Base-by-base conservation (phyloP, 2,888 invertebrate species). In the Mythimna albipuncta region DNA sequence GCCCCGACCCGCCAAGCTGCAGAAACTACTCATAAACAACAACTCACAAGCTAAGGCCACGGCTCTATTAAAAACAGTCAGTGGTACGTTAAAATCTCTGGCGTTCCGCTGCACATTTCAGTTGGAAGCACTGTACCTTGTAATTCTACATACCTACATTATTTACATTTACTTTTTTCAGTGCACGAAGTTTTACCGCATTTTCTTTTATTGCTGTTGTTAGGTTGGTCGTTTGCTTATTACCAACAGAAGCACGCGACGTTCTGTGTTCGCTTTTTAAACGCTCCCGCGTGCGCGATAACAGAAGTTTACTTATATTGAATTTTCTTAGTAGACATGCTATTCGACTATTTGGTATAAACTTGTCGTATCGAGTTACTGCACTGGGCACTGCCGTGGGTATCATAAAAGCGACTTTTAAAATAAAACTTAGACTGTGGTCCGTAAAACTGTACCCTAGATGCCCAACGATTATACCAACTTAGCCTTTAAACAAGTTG, bases 31-130 rank as follows among this genome's bases (percentile, higher is more conserved):
- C 80, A 75, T 72, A 75, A 86, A 88, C 83, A 88, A 90, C 86
- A 88, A 83, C 77, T 64, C 65, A 61, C 71, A 77, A 80, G 77
- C 82, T 81, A 84, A 83, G 71, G 83, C 83, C 81, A 82, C 72
- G 81, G 92, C 11, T 90, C 92, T 83, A 74, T 83, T 84, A 89
- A 89, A 82, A 87, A 80, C 85, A 86, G 93, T 72, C 85, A 63
- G 73, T 64, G 76, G 80, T 64, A 73, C 79, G 79, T 77, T 81
- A 76, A 88, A 89, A 88, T 84, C 82, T 85, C 76, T 70, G 66
- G 59, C 83, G 75, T 81, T 84, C 81, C 88, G 88, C 84, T 92
- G 92, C 91, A 90, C 88, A 89, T 89, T 92, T 92, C 85, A 86
- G 87, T 87, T 86, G 82, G 75, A 87, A 79, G 79, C 85, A 78